Percentiles rank a stretch among this genome's conserved stretches.
Evolutionary conservation across 2,797 vertebrate genomes (phyloP).

Genomic region (Chrosomus eos): DNA sequence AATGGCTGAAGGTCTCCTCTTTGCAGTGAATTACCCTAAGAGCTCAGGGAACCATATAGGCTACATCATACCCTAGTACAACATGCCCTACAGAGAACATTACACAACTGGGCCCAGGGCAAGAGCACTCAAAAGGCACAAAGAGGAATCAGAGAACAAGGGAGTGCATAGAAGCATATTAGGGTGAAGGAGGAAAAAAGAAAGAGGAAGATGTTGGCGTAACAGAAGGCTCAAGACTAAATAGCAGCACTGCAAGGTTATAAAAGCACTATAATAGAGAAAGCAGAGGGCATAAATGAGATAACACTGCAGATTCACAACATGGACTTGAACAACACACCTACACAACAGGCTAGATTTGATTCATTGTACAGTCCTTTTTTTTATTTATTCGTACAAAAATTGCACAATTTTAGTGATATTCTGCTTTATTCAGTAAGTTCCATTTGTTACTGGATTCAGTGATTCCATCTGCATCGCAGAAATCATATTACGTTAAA

Average conservation of each 20-base stretch:
- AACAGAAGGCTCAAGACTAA: conserved; percentile 5
- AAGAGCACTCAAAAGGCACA: neutral
- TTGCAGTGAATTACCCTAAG: conserved; percentile 48
- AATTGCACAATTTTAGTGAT: neutral
- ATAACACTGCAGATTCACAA: conserved; percentile 4
- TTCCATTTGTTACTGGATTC: neutral
- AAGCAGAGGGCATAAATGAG: neutral
- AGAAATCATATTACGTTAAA: neutral
- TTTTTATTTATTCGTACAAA: neutral
- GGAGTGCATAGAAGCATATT: conserved; percentile 14
- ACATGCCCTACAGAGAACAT: conserved; percentile 45
- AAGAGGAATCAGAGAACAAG: conserved; percentile 1
- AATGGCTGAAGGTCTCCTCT: conserved; percentile 33
- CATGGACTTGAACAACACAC: neutral
- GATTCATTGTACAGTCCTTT: neutral
- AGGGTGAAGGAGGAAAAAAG: conserved; percentile 8
- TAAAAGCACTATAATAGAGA: conserved; percentile 12
- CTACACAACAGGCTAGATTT: neutral
- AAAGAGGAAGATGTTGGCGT: neutral
- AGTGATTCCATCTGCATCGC: neutral
- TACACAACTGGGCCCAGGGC: conserved; percentile 44
- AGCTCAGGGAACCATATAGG: conserved; percentile 15
- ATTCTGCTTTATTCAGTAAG: neutral
- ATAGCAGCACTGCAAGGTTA: conserved; percentile 19
- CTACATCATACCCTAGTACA: conserved; percentile 28